These are phyloP conservation scores for Amazona vittata DNA, from an alignment of 2,113 vertebrate species.

Conservation along the genomic window DNA sequence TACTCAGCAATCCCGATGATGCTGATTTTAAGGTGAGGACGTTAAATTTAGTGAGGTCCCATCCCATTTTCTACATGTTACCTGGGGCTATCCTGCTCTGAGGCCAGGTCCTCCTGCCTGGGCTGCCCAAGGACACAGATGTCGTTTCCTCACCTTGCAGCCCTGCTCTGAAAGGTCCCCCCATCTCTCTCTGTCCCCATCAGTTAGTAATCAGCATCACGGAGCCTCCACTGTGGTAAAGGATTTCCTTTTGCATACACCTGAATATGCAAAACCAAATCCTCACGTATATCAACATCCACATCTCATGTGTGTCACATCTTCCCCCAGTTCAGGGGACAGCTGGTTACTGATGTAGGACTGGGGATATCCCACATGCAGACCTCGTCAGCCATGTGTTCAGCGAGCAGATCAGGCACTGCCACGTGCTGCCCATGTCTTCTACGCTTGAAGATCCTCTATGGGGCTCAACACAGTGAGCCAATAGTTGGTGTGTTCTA, in stretches of 20 bases:
- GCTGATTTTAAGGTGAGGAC: neutral
- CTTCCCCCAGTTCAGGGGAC: neutral
- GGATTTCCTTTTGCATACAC: neutral
- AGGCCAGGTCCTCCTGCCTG: neutral
- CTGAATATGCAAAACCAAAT: neutral
- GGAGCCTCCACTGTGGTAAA: fast-evolving
- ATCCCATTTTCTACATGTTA: neutral
- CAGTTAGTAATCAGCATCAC: neutral
- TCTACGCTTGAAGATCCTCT: neutral
- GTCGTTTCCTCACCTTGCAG: neutral
- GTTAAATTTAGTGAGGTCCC: fast-evolving
- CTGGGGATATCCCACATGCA: fast-evolving
- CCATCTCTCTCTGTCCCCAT: neutral
- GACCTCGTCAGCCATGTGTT: neutral
- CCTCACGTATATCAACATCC: fast-evolving
- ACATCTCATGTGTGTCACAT: fast-evolving
- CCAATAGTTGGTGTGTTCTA: fast-evolving
- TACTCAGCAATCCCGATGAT: fast-evolving
- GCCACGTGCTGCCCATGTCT: fast-evolving
- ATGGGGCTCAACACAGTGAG: fast-evolving
- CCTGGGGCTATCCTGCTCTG: too few relatives aligned
- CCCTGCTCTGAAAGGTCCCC: neutral
- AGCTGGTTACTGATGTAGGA: neutral
- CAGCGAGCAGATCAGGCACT: too few relatives aligned
- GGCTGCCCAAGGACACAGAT: neutral